These are phyloP conservation scores for Aromia moschata DNA, from an alignment of 2,888 invertebrate species.

Conservation along the genomic window DNA sequence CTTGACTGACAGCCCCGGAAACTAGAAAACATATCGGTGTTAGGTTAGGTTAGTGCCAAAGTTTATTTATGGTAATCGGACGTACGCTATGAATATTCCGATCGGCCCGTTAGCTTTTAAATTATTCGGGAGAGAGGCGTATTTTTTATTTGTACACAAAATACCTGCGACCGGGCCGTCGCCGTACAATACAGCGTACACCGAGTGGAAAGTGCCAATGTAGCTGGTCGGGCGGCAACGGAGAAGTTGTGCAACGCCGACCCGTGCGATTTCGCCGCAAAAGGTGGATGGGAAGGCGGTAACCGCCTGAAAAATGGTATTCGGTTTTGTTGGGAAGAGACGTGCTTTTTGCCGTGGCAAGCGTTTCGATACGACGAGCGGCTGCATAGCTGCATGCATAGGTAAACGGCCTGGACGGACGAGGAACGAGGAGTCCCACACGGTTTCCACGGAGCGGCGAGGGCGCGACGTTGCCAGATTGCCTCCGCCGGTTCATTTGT, in stretches of 20 bases:
- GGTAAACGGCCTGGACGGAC: slow-evolving; percentile 39
- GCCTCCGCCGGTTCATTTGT: no score
- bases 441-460: slow-evolving; percentile 4
- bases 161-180: slow-evolving; percentile 26
- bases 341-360: slow-evolving; percentile 7
- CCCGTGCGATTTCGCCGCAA: not conserved
- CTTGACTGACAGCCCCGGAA: not conserved
- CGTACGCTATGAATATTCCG: not conserved
- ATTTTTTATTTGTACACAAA: slow-evolving; percentile 31
- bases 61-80: slow-evolving; percentile 19
- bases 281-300: not conserved
- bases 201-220: slow-evolving; percentile 30
- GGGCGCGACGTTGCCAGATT: slow-evolving; percentile 19
- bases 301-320: not conserved
- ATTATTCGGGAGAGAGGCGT: not conserved
- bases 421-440: slow-evolving; percentile 23
- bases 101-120: not conserved
- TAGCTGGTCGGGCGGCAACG: not conserved
- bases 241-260: slow-evolving; percentile 18
- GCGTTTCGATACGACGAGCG: slow-evolving; percentile 27
- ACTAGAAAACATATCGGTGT: slow-evolving; percentile 22
- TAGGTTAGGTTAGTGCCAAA: slow-evolving; percentile 41
- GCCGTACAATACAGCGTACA: no score
- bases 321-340: slow-evolving; percentile 4
- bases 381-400: slow-evolving; percentile 36